phyloP scores from a whole-genome alignment of 2,888 invertebrate genomes.

The Drosophila bunnanda region DNA sequence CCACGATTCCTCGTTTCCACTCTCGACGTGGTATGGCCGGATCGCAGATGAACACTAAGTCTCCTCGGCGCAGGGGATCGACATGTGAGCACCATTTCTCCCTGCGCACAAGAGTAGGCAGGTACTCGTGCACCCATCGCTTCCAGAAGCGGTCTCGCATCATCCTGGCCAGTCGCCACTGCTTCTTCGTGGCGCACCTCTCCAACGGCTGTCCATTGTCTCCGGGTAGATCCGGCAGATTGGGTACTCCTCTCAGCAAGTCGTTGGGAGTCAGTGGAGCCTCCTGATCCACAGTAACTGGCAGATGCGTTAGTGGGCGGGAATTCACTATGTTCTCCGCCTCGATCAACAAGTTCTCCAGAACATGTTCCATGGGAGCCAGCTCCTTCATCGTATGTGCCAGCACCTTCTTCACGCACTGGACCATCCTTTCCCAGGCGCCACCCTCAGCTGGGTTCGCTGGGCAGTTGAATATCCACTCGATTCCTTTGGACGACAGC shows the following conservation, averaged over 20 bases:
- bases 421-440: conserved; percentile 12
- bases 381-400: not conserved
- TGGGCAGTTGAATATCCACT: conserved; percentile 13
- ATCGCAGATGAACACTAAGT: too few species aligned
- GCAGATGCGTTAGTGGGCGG: too few species aligned
- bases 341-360: not conserved
- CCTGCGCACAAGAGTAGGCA: too few species aligned
- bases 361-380: not conserved
- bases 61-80: too few species aligned
- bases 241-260: too few species aligned
- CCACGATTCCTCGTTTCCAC: too few species aligned
- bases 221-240: too few species aligned
- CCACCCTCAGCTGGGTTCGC: conserved; percentile 8
- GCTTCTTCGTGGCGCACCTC: not conserved
- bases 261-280: too few species aligned
- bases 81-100: too few species aligned
- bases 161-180: not conserved
- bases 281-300: too few species aligned
- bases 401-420: not conserved
- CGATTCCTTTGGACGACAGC: not conserved
- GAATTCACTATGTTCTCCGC: not conserved
- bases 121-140: too few species aligned
- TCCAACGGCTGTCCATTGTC: not conserved
- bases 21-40: too few species aligned
- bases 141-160: not conserved